phyloP scores from a whole-genome alignment of 2,888 invertebrate species.

The Lycia hirtaria region DNA sequence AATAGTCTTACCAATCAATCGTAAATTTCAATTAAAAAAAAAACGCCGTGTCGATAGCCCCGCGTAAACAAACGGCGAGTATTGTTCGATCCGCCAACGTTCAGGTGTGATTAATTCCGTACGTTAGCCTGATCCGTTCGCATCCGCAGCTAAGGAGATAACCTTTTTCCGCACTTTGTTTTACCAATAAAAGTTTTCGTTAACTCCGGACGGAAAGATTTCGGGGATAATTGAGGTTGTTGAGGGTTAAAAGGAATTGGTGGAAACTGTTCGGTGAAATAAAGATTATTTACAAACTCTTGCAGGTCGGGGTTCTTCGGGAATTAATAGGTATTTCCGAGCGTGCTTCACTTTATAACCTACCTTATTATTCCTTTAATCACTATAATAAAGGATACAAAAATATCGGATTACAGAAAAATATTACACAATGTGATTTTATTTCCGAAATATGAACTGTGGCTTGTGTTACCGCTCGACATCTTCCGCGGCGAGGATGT shows the following conservation, averaged over 20 bases:
- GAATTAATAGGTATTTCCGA: no score
- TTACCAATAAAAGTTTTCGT: conserved; percentile 38
- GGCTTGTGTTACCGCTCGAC: no score
- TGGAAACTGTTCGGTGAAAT: background rate
- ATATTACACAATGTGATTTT: no score
- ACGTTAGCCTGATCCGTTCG: conserved; percentile 78
- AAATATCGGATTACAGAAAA: no score
- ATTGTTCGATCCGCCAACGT: conserved; percentile 66
- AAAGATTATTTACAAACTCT: background rate
- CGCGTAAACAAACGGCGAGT: conserved; percentile 66
- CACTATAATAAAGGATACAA: no score
- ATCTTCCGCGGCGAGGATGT: no score
- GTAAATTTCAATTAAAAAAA: background rate
- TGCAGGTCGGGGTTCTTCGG: no score
- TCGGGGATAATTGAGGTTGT: conserved; percentile 20
- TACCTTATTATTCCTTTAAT: no score
- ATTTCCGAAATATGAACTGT: no score
- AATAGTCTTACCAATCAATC: no score
- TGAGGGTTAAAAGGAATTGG: background rate
- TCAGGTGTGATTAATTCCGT: conserved; percentile 79
- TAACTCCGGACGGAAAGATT: conserved; percentile 19
- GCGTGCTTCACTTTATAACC: no score
- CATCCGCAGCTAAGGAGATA: conserved; percentile 45
- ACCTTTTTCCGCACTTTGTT: conserved; percentile 59
- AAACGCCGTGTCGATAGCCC: conserved; percentile 43